These are phyloP conservation scores for Alcedo quadribrachys DNA, from an alignment of 2,797 vertebrate genomes.

Conservation along the genomic window DNA sequence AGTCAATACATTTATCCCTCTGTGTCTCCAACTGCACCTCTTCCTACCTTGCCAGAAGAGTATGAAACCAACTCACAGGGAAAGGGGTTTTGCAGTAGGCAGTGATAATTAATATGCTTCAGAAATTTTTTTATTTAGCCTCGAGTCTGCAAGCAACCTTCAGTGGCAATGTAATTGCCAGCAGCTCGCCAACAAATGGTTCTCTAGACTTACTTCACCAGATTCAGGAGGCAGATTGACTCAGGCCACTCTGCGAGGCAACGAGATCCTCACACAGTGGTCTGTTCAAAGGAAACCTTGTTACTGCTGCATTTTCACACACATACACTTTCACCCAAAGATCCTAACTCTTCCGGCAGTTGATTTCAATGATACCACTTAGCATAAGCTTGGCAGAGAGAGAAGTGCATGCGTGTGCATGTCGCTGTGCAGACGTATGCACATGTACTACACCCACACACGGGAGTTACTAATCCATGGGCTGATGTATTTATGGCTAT, in stretches of 20 bases:
- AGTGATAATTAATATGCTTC: background rate
- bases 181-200: background rate
- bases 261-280: background rate
- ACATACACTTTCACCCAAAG: slow-evolving; percentile 63
- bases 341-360: slow-evolving; percentile 52
- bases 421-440: slow-evolving; percentile 43
- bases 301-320: slow-evolving; percentile 36
- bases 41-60: background rate
- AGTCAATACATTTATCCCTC: background rate
- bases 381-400: slow-evolving; percentile 52
- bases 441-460: slow-evolving; percentile 52
- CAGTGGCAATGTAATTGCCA: background rate
- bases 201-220: background rate
- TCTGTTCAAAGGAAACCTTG: slow-evolving; percentile 20
- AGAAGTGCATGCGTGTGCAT: slow-evolving; percentile 17
- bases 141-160: background rate
- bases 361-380: slow-evolving; percentile 51
- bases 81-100: background rate
- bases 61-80: background rate
- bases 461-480: slow-evolving; percentile 51
- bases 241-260: background rate
- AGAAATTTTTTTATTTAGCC: background rate
- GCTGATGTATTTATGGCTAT: slow-evolving; percentile 60
- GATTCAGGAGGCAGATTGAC: background rate
- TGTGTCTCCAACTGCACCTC: background rate